Percentiles rank a stretch among this genome's conserved stretches.
phyloP scores from a whole-genome alignment of 2,888 invertebrate species.

The Scaptodrosophila latifasciaeformis region DNA sequence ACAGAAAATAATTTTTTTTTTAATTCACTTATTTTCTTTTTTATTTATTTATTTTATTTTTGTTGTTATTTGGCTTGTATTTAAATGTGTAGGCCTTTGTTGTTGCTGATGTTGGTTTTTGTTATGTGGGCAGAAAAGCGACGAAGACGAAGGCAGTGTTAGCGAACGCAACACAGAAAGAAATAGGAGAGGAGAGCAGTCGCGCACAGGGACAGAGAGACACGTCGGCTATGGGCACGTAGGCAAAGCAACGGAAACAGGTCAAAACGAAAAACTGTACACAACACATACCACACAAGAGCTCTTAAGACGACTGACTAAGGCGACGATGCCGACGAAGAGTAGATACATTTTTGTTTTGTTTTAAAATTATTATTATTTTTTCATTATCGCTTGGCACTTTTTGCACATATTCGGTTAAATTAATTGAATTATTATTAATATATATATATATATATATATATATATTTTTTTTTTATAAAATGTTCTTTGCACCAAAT shows the following conservation, averaged over 20 bases:
- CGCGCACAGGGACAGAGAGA: conserved; percentile 14
- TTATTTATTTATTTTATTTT: conserved; percentile 11
- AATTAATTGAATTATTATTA: not conserved
- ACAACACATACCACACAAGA: conserved; percentile 17
- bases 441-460: not conserved
- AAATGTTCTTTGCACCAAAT: conserved; percentile 39
- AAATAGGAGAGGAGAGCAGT: conserved; percentile 5
- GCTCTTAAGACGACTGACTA: conserved; percentile 11
- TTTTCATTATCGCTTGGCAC: conserved; percentile 4
- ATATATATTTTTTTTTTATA: conserved; percentile 1
- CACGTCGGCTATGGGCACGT: conserved; percentile 44
- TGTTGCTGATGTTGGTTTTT: not conserved
- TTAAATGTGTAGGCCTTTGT: not conserved
- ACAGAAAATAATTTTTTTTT: not conserved
- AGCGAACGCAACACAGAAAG: not conserved
- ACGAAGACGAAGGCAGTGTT: not conserved
- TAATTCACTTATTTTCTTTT: conserved; percentile 8
- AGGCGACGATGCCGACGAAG: conserved; percentile 4
- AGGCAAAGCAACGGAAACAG: conserved; percentile 42
- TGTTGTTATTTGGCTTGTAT: not conserved
- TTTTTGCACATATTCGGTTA: conserved; percentile 17
- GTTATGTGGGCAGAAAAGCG: conserved; percentile 11
- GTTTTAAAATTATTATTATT: no score
- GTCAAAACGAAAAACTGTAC: conserved; percentile 41
- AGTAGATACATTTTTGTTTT: conserved; percentile 23